A percentile compares a stretch with the other conserved stretches of the same genome.
phyloP scores from a whole-genome alignment of 2,113 vertebrate genomes.

The Hemichromis elongatus region DNA sequence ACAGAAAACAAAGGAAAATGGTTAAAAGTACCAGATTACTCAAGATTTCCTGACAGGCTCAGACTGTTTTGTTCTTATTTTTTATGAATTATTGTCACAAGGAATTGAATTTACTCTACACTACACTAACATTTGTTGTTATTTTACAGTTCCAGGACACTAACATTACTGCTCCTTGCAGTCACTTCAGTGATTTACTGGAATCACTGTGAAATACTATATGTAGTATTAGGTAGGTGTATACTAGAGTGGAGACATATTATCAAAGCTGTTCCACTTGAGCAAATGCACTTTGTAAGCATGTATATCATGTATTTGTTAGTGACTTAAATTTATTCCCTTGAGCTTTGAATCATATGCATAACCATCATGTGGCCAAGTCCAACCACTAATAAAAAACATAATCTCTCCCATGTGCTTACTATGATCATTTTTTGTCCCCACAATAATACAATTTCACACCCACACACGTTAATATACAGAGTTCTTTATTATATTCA shows the following conservation, averaged over 20 bases:
- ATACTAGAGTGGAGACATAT: neutral
- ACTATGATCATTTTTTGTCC: neutral
- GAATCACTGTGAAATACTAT: neutral
- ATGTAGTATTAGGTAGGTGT: neutral
- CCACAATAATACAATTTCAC: neutral
- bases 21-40: neutral
- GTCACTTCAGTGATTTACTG: neutral
- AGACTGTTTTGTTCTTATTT: neutral
- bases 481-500: neutral
- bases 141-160: neutral
- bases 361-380: neutral
- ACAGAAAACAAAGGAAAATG: neutral
- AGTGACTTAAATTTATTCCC: neutral
- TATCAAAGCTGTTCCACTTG: neutral
- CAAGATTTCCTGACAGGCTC: constrained; percentile 2
- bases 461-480: neutral
- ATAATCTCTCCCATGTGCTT: neutral
- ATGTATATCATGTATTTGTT: neutral
- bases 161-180: neutral
- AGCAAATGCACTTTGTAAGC: neutral
- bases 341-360: neutral
- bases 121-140: neutral
- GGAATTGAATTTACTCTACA: neutral
- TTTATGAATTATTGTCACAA: neutral
- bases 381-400: neutral